These are phyloP conservation scores for Antheraea yamamai DNA, from an alignment of 2,888 invertebrate species.

Conservation along the genomic window DNA sequence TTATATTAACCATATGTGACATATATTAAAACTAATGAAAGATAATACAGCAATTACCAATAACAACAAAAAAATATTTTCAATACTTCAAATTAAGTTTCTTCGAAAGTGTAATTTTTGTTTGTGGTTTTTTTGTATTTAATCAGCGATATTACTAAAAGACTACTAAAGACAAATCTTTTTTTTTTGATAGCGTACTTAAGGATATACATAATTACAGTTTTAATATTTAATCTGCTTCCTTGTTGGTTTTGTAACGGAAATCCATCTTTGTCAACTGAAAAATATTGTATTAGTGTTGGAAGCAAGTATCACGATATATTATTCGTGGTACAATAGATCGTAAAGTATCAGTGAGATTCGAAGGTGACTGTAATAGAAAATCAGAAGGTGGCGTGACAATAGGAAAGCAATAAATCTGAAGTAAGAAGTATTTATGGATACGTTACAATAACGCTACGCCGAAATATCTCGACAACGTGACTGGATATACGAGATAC, in stretches of 20 bases:
- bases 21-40: too few species aligned
- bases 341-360: not conserved
- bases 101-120: too few species aligned
- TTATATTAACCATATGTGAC: too few species aligned
- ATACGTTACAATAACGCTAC: slow-evolving; percentile 15
- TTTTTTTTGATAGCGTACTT: not conserved
- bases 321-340: not conserved
- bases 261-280: not conserved
- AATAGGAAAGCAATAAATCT: slow-evolving; percentile 17
- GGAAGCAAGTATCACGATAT: not conserved
- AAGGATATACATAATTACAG: not conserved
- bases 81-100: too few species aligned
- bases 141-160: too few species aligned
- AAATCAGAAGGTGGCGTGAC: slow-evolving; percentile 9
- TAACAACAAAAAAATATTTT: too few species aligned
- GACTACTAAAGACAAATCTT: too few species aligned
- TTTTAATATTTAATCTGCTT: not conserved
- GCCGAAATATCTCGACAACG: slow-evolving; percentile 11
- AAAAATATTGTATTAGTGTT: not conserved
- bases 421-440: slow-evolving; percentile 9
- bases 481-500: not conserved
- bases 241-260: not conserved
- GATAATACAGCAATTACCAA: too few species aligned
- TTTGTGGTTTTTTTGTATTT: too few species aligned
- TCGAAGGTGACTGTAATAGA: not conserved